Percentiles rank a stretch among this genome's conserved stretches.
Evolutionary conservation across 2,113 vertebrate genomes (phyloP).

Genomic region (Mellivora capensis): DNA sequence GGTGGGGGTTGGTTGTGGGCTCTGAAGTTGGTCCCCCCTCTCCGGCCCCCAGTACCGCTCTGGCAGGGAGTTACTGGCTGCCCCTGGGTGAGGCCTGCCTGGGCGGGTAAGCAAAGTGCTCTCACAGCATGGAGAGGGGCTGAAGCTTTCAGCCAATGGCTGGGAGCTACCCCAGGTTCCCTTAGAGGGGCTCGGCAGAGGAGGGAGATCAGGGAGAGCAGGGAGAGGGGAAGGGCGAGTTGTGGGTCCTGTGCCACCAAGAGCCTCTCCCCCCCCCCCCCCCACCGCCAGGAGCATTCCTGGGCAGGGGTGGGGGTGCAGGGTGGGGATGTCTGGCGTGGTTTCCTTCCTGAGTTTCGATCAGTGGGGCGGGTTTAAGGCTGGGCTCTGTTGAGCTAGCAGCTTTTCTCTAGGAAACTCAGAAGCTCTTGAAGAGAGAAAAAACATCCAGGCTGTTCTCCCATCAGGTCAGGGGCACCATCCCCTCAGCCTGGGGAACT

Average conservation of each 20-base stretch:
- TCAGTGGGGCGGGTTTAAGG: constrained; percentile 10
- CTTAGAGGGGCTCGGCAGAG: not conserved
- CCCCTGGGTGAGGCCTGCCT: not conserved
- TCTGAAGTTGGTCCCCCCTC: not conserved
- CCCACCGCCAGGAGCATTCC: not conserved
- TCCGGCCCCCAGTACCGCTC: not conserved
- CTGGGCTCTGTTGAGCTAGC: not conserved
- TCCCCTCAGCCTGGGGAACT: not conserved
- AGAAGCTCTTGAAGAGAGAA: not conserved
- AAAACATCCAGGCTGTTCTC: not conserved
- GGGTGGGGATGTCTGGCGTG: not conserved
- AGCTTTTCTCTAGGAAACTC: constrained; percentile 13
- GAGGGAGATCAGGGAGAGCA: not conserved
- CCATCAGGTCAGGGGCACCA: not conserved
- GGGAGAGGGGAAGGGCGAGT: not conserved
- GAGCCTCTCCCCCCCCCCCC: not conserved
- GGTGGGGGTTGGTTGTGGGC: not conserved
- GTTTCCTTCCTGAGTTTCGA: constrained; percentile 42
- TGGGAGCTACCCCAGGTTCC: not conserved
- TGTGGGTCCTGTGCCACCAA: not conserved
- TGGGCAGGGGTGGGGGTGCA: not conserved
- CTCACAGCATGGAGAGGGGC: not conserved
- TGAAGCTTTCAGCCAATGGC: not conserved
- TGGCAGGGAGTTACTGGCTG: not conserved
- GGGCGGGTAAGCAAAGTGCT: not conserved